These are phyloP conservation scores for Scaeva pyrastri DNA, from an alignment of 2,888 invertebrate genomes.

Conservation along the genomic window DNA sequence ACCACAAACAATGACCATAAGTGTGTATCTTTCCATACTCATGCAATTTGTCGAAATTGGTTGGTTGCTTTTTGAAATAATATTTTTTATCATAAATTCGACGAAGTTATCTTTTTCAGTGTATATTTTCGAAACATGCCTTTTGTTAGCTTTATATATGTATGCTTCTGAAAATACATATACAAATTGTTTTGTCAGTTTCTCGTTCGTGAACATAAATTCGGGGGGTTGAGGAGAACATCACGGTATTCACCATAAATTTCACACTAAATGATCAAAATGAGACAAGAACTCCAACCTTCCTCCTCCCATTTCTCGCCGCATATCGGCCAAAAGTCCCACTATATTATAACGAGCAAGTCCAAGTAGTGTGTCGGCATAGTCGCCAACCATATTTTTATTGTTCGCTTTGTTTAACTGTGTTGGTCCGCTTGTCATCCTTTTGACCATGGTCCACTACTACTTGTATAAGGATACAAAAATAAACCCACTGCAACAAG, in stretches of 20 bases:
- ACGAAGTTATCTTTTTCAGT: neutral
- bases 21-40: too few species aligned
- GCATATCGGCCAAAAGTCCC: too few species aligned
- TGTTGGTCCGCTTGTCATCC: constrained; percentile 22
- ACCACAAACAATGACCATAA: too few species aligned
- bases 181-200: constrained; percentile 46
- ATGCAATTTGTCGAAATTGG: too few species aligned
- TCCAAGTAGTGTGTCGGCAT: too few species aligned
- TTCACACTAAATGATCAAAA: constrained; percentile 74
- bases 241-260: constrained; percentile 71
- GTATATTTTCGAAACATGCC: constrained; percentile 4
- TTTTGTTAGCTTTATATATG: neutral
- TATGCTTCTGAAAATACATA: constrained; percentile 35
- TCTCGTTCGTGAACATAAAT: constrained; percentile 47
- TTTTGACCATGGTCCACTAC: neutral
- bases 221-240: constrained; percentile 59
- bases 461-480: neutral
- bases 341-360: too few species aligned
- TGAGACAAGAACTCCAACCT: constrained; percentile 66
- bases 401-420: constrained; percentile 6
- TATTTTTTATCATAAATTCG: too few species aligned
- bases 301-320: constrained; percentile 38
- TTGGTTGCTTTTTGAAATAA: too few species aligned
- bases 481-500: neutral
- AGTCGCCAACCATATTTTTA: neutral